Conservation (phyloP, 2,797 vertebrate species). For the Scolopax bukidnonensis region DNA sequence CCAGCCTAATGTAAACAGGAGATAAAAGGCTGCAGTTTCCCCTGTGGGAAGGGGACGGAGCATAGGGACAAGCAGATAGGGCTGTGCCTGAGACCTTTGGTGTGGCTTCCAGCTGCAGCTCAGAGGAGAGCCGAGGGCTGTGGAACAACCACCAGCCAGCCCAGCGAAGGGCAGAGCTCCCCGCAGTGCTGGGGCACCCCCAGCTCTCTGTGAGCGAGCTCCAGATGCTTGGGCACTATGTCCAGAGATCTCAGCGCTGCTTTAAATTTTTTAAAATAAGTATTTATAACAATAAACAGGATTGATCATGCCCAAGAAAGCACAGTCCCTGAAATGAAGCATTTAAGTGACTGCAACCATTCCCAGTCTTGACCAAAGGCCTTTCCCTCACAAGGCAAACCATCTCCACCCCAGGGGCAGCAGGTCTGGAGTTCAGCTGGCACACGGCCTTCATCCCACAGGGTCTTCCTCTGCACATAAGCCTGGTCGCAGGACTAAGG, state of each 20-base stretch:
- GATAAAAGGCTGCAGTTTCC: background rate
- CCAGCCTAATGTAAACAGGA: conserved; percentile 25
- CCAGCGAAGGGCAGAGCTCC: background rate
- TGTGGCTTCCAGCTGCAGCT: rapidly evolving
- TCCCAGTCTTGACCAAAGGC: background rate
- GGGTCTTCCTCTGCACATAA: rapidly evolving
- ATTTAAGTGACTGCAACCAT: background rate
- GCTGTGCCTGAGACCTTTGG: rapidly evolving
- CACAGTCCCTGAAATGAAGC: rapidly evolving
- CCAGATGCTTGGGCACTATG: rapidly evolving
- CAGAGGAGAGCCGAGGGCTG: background rate
- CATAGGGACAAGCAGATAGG: rapidly evolving
- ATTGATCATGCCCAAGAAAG: background rate
- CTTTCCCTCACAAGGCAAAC: background rate
- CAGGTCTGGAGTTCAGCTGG: rapidly evolving
- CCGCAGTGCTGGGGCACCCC: rapidly evolving
- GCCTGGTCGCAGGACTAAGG: rapidly evolving
- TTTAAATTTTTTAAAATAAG: background rate
- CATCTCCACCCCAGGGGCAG: rapidly evolving
- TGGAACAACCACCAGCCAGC: background rate
- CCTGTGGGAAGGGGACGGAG: background rate
- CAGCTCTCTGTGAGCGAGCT: rapidly evolving
- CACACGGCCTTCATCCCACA: rapidly evolving
- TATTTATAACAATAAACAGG: background rate
- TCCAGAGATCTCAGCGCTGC: rapidly evolving